Conservation (phyloP, 2,888 invertebrate species). For the Augochlorella aurata region DNA sequence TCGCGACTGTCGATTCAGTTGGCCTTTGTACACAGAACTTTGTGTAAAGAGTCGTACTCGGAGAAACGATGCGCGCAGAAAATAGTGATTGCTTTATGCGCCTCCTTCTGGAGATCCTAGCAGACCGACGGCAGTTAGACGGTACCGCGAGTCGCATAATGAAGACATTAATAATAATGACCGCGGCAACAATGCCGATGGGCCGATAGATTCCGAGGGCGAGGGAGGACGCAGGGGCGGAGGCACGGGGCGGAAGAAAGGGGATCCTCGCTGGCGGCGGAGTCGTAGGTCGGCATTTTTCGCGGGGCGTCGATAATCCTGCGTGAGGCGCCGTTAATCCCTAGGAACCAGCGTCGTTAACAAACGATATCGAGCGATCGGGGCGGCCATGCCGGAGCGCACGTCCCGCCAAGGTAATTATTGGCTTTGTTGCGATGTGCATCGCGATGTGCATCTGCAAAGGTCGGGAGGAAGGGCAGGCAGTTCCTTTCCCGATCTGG, state of each 20-base stretch:
- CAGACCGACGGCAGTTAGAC: neutral
- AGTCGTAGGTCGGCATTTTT: conserved; percentile 16
- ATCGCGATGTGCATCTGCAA: conserved; percentile 53
- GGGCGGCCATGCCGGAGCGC: conserved; percentile 49
- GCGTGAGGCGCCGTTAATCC: conserved; percentile 17
- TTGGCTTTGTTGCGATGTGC: conserved; percentile 44
- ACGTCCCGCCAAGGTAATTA: conserved; percentile 54
- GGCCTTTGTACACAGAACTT: too few relatives aligned
- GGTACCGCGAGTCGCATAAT: conserved; percentile 4
- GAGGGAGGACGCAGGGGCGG: neutral
- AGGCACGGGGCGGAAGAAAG: neutral
- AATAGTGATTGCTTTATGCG: neutral
- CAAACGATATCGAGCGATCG: conserved; percentile 33
- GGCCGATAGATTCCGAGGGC: neutral
- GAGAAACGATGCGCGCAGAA: too few relatives aligned
- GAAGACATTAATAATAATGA: conserved; percentile 4
- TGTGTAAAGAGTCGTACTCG: too few relatives aligned
- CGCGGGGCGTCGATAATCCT: neutral
- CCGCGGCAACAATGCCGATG: conserved; percentile 2
- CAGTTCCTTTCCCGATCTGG: conserved; percentile 56
- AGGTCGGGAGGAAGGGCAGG: conserved; percentile 45
- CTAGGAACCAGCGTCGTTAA: conserved; percentile 13
- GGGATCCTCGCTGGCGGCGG: neutral
- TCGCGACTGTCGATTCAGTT: too few relatives aligned
- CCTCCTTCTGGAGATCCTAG: neutral